phyloP scores from a whole-genome alignment of 2,888 invertebrate species.

The Hirtodrosophila histrioides region DNA sequence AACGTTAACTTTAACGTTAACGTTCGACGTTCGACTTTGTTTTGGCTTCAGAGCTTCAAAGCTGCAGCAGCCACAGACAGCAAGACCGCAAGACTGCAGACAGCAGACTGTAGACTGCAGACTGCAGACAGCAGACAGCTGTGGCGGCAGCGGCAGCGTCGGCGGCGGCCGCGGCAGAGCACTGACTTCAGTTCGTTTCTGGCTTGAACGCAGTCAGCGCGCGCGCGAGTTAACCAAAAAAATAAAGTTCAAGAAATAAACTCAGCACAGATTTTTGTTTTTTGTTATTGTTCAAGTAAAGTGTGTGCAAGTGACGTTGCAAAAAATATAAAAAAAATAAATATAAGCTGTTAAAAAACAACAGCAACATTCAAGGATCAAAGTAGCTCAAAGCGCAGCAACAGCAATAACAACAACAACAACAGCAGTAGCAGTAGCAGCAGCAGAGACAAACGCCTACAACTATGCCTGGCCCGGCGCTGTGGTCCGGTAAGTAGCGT shows the following conservation, averaged over 20 bases:
- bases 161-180: constrained; percentile 42
- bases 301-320: constrained; percentile 25
- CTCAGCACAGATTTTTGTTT: constrained; percentile 1
- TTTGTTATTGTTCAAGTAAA: constrained; percentile 41
- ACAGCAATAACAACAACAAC: neutral
- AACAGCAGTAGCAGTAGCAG: too few relatives aligned
- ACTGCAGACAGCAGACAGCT: constrained; percentile 13
- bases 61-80: constrained; percentile 38
- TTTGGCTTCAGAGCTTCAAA: constrained; percentile 49
- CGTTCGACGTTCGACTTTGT: constrained; percentile 56
- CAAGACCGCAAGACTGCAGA: constrained; percentile 8
- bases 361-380: constrained; percentile 23
- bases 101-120: constrained; percentile 32
- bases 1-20: constrained; percentile 47
- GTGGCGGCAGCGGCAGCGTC: constrained; percentile 20
- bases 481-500: constrained; percentile 84
- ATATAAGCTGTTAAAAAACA: too few relatives aligned
- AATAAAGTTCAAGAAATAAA: neutral
- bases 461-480: constrained; percentile 85
- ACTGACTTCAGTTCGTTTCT: constrained; percentile 64
- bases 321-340: neutral
- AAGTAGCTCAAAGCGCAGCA: constrained; percentile 1
- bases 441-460: constrained; percentile 69
- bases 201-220: constrained; percentile 53
- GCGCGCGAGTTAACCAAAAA: constrained; percentile 47